Conservation (phyloP, 2,113 vertebrate species). For the Glaucidium brasilianum region DNA sequence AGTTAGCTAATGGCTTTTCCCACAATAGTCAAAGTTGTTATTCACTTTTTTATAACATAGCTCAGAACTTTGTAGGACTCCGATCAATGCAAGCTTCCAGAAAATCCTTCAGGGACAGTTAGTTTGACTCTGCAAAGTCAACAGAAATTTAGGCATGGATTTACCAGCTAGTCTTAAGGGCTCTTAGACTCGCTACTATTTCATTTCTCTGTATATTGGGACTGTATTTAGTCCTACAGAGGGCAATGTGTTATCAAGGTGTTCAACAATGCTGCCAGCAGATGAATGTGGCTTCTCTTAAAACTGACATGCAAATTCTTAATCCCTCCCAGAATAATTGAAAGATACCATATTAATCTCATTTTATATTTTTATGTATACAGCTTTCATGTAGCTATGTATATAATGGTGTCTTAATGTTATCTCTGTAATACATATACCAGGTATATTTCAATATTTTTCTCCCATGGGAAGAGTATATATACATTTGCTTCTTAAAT, state of each 20-base stretch:
- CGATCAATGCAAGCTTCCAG: not conserved
- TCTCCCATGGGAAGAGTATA: not conserved
- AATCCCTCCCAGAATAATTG: not conserved
- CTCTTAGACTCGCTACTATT: not conserved
- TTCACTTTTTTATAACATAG: not conserved
- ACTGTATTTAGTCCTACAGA: not conserved
- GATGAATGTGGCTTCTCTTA: not conserved
- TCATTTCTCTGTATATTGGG: not conserved
- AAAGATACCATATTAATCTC: not conserved
- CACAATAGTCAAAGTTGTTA: not conserved
- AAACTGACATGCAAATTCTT: not conserved
- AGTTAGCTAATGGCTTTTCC: not conserved
- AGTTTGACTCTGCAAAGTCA: not conserved
- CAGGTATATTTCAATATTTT: not conserved
- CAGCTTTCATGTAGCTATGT: not conserved
- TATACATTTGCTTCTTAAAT: not conserved
- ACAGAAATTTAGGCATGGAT: not conserved
- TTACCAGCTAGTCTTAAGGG: not conserved
- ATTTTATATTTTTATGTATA: not conserved
- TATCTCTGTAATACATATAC: not conserved
- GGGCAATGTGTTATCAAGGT: not conserved
- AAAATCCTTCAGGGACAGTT: not conserved
- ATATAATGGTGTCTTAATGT: not conserved
- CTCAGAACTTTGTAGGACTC: not conserved
- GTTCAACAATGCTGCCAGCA: not conserved